Conservation (phyloP, 2,888 invertebrate genomes). For the Trissolcus brochymenae region DNA sequence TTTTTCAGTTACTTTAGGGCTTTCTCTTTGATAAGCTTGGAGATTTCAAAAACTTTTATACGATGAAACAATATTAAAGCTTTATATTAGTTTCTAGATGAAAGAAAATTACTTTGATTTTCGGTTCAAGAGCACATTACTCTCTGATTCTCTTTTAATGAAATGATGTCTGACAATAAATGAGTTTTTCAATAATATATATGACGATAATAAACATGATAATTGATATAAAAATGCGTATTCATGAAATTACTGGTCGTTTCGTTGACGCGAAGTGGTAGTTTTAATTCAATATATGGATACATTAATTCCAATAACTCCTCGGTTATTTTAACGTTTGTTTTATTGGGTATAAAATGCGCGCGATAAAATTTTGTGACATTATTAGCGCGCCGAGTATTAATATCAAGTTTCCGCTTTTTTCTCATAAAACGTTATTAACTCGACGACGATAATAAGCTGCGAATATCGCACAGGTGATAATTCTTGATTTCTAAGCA, state of each 20-base stretch:
- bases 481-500: constrained; percentile 1
- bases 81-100: constrained; percentile 23
- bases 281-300: neutral
- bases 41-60: neutral
- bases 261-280: neutral
- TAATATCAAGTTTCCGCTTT: constrained; percentile 9
- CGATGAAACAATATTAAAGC: constrained; percentile 14
- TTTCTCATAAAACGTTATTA: constrained; percentile 16
- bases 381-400: constrained; percentile 14
- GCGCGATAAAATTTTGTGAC: constrained; percentile 9
- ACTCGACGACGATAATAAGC: neutral
- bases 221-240: constrained; percentile 13
- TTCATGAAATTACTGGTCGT: constrained; percentile 4
- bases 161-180: constrained; percentile 35
- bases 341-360: constrained; percentile 4
- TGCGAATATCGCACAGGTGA: neutral
- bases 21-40: too few species aligned
- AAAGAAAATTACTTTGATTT: constrained; percentile 29
- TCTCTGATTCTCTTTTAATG: constrained; percentile 24
- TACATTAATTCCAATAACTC: constrained; percentile 8
- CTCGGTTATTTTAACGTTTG: constrained; percentile 6
- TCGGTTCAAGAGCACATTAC: constrained; percentile 16
- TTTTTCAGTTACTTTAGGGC: too few species aligned
- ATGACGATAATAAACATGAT: constrained; percentile 17
- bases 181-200: constrained; percentile 10